Evolutionary conservation across 2,797 vertebrate species (phyloP).

Genomic region (Syncerus caffer): DNA sequence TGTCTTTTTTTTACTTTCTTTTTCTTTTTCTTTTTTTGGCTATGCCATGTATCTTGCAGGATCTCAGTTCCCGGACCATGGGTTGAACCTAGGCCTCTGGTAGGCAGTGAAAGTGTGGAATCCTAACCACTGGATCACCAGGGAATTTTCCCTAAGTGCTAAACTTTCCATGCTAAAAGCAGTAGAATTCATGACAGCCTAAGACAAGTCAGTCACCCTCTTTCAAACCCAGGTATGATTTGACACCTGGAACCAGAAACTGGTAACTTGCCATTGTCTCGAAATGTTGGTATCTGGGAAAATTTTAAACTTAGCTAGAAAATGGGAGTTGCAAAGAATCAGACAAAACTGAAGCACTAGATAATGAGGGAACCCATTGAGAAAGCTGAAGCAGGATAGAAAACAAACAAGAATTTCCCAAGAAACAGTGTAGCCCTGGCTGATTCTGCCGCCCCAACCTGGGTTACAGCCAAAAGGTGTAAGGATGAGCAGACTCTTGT

Average conservation of each 20-base stretch:
- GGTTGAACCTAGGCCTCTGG: not conserved
- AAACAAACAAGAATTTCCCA: not conserved
- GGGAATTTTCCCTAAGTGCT: not conserved
- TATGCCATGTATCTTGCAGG: not conserved
- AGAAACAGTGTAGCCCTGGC: not conserved
- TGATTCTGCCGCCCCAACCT: not conserved
- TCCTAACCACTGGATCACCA: not conserved
- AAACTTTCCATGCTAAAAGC: not conserved
- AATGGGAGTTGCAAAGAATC: not conserved
- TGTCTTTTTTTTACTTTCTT: not conserved
- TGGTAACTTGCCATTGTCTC: not conserved
- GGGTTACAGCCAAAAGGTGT: not conserved
- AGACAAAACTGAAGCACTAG: not conserved
- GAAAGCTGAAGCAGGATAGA: not conserved
- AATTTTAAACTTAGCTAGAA: not conserved
- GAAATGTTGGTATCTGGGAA: not conserved
- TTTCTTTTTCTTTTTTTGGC: not conserved
- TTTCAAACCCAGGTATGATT: not conserved
- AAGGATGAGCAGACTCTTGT: not conserved
- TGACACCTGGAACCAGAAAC: not conserved
- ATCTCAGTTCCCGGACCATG: not conserved
- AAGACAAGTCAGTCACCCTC: fast-evolving
- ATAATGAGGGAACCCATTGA: not conserved
- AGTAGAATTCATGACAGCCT: not conserved
- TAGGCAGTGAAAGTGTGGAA: not conserved